Evolutionary conservation across 2,113 vertebrate genomes (phyloP).

Genomic region (Stigmatopora nigra): DNA sequence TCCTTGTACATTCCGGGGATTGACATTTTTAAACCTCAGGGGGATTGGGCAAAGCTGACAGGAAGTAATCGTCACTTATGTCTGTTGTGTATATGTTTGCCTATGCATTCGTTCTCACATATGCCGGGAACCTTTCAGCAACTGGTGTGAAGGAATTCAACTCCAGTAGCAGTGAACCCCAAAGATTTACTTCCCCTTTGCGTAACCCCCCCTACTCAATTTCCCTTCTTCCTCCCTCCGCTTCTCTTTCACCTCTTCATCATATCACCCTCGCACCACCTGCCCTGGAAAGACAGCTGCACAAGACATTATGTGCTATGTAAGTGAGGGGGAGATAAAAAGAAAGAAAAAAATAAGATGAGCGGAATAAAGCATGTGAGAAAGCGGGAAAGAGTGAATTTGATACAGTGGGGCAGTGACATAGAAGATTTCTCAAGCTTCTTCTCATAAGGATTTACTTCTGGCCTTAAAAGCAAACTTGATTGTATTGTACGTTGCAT

Average conservation of each 20-base stretch:
- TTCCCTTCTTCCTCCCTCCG: conserved; percentile 18
- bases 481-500: neutral
- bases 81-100: conserved; percentile 23
- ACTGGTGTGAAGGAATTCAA: conserved; percentile 58
- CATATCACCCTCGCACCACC: conserved; percentile 40
- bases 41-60: conserved; percentile 8
- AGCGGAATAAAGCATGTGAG: conserved; percentile 25
- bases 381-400: conserved; percentile 20
- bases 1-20: conserved; percentile 11
- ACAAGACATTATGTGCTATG: conserved; percentile 48
- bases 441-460: conserved; percentile 32
- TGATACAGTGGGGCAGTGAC: conserved; percentile 31
- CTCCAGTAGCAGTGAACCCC: conserved; percentile 34
- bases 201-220: conserved; percentile 2
- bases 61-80: conserved; percentile 1
- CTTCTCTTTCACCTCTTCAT: conserved; percentile 45
- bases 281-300: conserved; percentile 54
- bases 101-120: conserved; percentile 28
- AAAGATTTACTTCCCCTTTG: conserved; percentile 24
- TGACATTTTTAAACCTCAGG: neutral
- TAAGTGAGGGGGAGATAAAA: conserved; percentile 6
- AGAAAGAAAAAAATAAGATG: conserved; percentile 15
- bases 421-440: conserved; percentile 23
- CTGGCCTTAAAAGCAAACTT: conserved; percentile 37
- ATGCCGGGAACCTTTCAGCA: conserved; percentile 42